Evolutionary conservation across 1,140 invertebrate genomes (phyloP).

Genomic region (Bombyx mori): ASM3026992v2 NC_085128.1:15670001-15670500

Average conservation of each 20-base stretch:
- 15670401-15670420: constrained; percentile 29
- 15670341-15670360: constrained; percentile 26
- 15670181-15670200: no score
- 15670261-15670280: not conserved
- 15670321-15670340: constrained; percentile 7
- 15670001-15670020: no score
- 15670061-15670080: no score
- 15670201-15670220: no score
- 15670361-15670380: constrained; percentile 32
- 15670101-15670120: no score
- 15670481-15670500: no score
- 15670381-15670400: constrained; percentile 37
- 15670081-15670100: no score
- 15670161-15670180: no score
- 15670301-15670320: constrained; percentile 4
- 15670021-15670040: no score
- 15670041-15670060: no score
- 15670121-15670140: no score
- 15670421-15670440: constrained; percentile 11
- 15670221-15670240: not conserved
- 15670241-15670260: not conserved
- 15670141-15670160: no score
- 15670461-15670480: not conserved
- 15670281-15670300: not conserved
- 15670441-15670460: not conserved